Evolutionary conservation across 2,797 vertebrate species (phyloP).

Genomic region (Trematomus bernacchii): DNA sequence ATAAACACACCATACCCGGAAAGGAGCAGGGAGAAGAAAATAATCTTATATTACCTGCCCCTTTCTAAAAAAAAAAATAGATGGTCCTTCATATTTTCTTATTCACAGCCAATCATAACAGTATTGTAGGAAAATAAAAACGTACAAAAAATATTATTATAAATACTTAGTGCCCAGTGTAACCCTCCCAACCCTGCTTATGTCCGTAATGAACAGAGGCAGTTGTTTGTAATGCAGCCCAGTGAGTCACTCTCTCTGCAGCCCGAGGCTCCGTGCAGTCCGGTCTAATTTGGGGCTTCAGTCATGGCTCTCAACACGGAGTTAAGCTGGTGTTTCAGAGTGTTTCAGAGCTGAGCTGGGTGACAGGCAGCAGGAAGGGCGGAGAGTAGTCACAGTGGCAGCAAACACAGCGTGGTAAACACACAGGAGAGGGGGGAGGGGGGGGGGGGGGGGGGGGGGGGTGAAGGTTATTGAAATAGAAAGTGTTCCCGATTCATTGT

Average conservation of each 20-base stretch:
- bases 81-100: too few relatives aligned
- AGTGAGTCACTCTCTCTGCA: constrained; percentile 65
- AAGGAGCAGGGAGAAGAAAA: too few relatives aligned
- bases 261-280: constrained; percentile 40
- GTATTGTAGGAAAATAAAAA: too few relatives aligned
- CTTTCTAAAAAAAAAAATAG: too few relatives aligned
- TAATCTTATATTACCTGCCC: too few relatives aligned
- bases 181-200: too few relatives aligned
- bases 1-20: too few relatives aligned
- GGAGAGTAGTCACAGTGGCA: constrained; percentile 32
- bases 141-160: too few relatives aligned
- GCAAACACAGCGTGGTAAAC: constrained; percentile 32
- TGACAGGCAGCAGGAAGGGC: constrained; percentile 35
- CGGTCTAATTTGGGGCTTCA: constrained; percentile 67
- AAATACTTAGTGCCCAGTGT: too few relatives aligned
- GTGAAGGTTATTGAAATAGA: constrained; percentile 3
- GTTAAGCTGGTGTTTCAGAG: constrained; percentile 41
- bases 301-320: constrained; percentile 49
- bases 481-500: constrained; percentile 9
- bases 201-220: constrained; percentile 38
- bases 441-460: too few relatives aligned
- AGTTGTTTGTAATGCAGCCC: constrained; percentile 50
- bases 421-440: constrained; percentile 7
- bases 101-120: too few relatives aligned
- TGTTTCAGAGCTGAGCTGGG: constrained; percentile 11